Percentiles rank a stretch among this genome's conserved stretches.
phyloP scores from a whole-genome alignment of 2,113 vertebrate species.

The Alouatta palliata region DNA sequence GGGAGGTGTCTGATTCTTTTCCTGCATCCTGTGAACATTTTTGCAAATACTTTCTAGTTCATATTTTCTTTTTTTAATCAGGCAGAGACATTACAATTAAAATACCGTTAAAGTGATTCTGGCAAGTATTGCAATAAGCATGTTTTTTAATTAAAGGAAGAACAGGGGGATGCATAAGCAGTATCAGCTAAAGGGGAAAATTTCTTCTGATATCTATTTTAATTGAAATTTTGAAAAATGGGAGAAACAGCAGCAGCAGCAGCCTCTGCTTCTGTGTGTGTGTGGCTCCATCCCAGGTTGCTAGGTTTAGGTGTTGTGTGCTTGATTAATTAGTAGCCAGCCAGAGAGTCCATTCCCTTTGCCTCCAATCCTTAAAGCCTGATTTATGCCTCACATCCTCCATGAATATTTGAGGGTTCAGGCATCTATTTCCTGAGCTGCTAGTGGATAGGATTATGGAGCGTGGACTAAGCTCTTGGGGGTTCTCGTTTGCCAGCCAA shows the following conservation, averaged over 20 bases:
- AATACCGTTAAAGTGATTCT: conserved; percentile 87
- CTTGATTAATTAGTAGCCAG: conserved; percentile 77
- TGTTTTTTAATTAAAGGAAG: conserved; percentile 90
- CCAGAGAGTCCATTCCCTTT: conserved; percentile 49
- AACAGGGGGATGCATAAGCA: conserved; percentile 82
- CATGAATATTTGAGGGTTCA: conserved; percentile 67
- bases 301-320: conserved; percentile 69
- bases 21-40: conserved; percentile 68
- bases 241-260: conserved; percentile 47
- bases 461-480: conserved; percentile 60
- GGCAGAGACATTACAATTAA: conserved; percentile 89
- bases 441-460: conserved; percentile 66
- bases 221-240: conserved; percentile 81
- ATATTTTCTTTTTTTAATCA: conserved; percentile 90
- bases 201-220: conserved; percentile 84
- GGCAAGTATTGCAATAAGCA: conserved; percentile 86
- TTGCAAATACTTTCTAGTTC: conserved; percentile 80
- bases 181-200: conserved; percentile 83
- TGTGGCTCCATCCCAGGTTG: conserved; percentile 60
- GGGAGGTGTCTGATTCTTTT: conserved; percentile 39
- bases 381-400: conserved; percentile 62
- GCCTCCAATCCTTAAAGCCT: conserved; percentile 65
- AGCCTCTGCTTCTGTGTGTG: conserved; percentile 18
- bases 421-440: conserved; percentile 71
- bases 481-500: conserved; percentile 70